Evolutionary conservation across 2,888 invertebrate species (phyloP), one percentile per base, ranked within the genome.

Genomic region (Beris morrisii): DNA sequence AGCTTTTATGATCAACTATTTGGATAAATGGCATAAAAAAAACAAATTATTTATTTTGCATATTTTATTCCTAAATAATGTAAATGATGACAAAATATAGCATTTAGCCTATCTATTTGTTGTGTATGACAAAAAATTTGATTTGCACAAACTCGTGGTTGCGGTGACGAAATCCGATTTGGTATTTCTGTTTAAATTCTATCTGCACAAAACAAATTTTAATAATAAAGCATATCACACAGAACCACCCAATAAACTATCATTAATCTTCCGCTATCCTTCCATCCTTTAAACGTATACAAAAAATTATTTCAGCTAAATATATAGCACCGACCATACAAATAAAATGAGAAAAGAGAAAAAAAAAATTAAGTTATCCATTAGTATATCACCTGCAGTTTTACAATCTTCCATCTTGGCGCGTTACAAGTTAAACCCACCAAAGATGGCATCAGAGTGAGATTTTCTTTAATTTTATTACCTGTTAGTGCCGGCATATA

Each of bases 381-480:
- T 46, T 45, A 58, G 46, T 38, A 46, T 58, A 46, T 45, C 58
- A 58, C 44, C 30, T 31, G 58, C 46, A 46, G 44, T 28, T 22
- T 22, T 58, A 56, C 13, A 15, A 65, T 52, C 61, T 61, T 59
- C 65, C 61, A 57, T 65, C 50, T 67, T 67, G 12, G 38, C 58
- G 44, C 28, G n/a, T 38, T 45, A 46, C 43, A 53, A 58, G 50
- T 45, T 15, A 46, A 55, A 59, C 57, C 43, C 43, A 55, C 32
- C 53, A 38, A 65, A 67, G 64, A 67, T 67, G 67, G 64, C 48
- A 64, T 46, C 53, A 12, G 45, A 69, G 64, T 69, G 58, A 69
- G 69, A 69, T 57, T 69, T 69, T 56, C 65, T 58, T 63, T 67
- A 67, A 69, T 69, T 69, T 67, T 67, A 69, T 69, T 69, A 69